These are phyloP conservation scores for Triplophysa dalaica DNA, from an alignment of 2,113 vertebrate species.

Conservation along the genomic window DNA sequence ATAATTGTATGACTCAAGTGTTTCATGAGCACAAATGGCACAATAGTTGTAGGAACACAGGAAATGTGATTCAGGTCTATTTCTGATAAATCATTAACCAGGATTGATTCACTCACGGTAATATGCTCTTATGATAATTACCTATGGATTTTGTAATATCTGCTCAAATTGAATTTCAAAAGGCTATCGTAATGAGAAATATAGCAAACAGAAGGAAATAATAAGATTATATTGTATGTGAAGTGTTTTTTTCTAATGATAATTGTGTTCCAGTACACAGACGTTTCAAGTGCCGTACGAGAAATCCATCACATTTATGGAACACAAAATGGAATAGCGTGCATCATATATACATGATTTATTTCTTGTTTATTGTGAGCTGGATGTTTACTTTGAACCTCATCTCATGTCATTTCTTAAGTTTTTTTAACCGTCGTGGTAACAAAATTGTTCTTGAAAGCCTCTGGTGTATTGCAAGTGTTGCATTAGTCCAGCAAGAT, in stretches of 20 bases:
- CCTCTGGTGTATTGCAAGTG: no score
- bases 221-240: slow-evolving; percentile 25
- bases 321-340: background rate
- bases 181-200: slow-evolving; percentile 41
- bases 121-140: slow-evolving; percentile 60
- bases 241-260: slow-evolving; percentile 45
- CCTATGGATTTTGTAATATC: slow-evolving; percentile 67
- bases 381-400: background rate
- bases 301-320: slow-evolving; percentile 34
- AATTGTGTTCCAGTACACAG: slow-evolving; percentile 35
- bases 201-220: slow-evolving; percentile 44
- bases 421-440: no score
- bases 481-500: no score
- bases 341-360: background rate
- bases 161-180: slow-evolving; percentile 55
- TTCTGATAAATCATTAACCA: slow-evolving; percentile 54
- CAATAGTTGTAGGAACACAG: slow-evolving; percentile 6
- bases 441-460: no score
- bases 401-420: no score
- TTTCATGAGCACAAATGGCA: background rate
- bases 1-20: background rate
- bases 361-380: background rate
- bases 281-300: slow-evolving; percentile 20
- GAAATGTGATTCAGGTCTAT: slow-evolving; percentile 26
- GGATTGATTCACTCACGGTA: slow-evolving; percentile 54